Percentiles rank a stretch among this genome's conserved stretches.
These are phyloP conservation scores for Kryptolebias ocellatus DNA, from an alignment of 2,797 vertebrate species.

Conservation along the genomic window DNA sequence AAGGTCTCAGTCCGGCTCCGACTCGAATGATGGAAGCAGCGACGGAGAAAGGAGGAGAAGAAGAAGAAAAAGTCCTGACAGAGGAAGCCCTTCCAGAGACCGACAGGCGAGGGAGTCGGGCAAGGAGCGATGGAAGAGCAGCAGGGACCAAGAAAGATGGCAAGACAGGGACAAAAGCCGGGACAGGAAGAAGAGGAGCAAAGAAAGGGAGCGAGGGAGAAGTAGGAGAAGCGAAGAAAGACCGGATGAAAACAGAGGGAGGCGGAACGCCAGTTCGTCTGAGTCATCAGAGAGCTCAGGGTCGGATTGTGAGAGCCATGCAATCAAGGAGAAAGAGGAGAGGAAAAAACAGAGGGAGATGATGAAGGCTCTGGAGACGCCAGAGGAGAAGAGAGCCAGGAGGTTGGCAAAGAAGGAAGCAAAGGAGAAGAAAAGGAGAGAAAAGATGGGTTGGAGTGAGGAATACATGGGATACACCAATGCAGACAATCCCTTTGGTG, in stretches of 20 bases:
- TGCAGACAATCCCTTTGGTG: slow-evolving; percentile 97
- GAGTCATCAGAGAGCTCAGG: slow-evolving; percentile 84
- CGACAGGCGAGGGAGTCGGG: slow-evolving; percentile 46
- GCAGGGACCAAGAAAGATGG: slow-evolving; percentile 53
- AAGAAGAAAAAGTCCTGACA: slow-evolving; percentile 51
- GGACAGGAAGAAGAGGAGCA: slow-evolving; percentile 56
- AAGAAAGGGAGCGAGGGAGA: slow-evolving; percentile 55
- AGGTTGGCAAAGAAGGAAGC: slow-evolving; percentile 95
- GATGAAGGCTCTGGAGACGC: slow-evolving; percentile 95
- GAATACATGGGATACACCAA: slow-evolving; percentile 99
- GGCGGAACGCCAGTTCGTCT: slow-evolving; percentile 67
- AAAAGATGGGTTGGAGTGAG: slow-evolving; percentile 99
- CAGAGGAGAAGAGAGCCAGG: slow-evolving; percentile 95
- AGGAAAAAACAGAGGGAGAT: slow-evolving; percentile 88
- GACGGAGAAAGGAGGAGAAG: slow-evolving; percentile 57
- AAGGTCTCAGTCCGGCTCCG: slow-evolving; percentile 65
- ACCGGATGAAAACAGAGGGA: slow-evolving; percentile 33
- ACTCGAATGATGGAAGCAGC: slow-evolving; percentile 55
- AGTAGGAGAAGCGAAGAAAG: slow-evolving; percentile 45
- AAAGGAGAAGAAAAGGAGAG: slow-evolving; percentile 95
- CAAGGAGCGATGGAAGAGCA: slow-evolving; percentile 46
- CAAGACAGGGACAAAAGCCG: slow-evolving; percentile 41
- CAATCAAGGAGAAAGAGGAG: slow-evolving; percentile 82
- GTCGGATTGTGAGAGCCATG: slow-evolving; percentile 54
- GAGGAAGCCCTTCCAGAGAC: slow-evolving; percentile 57